Evolutionary conservation across 1,140 invertebrate genomes (phyloP).

Genomic region (Conus ventricosus): DNA sequence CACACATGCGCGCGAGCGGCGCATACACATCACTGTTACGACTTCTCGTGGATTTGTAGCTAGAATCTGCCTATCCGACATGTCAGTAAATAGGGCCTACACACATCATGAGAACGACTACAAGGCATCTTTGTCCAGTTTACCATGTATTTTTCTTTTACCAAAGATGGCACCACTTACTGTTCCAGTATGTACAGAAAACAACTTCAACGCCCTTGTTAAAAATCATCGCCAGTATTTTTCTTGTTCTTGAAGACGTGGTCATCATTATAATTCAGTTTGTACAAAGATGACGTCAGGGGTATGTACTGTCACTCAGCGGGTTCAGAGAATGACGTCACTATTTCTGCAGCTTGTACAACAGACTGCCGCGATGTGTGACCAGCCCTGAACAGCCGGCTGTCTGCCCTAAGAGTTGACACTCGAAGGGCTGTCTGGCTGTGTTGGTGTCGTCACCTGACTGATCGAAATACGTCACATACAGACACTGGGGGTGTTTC

Average conservation of each 20-base stretch:
- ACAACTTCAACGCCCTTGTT: constrained; percentile 62
- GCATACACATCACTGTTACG: too few species aligned
- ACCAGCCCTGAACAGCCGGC: constrained; percentile 2
- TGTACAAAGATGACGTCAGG: too few species aligned
- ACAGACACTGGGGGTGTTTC: background rate
- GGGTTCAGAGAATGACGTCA: constrained; percentile 50
- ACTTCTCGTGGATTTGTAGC: too few species aligned
- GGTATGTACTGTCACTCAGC: too few species aligned
- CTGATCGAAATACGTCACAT: background rate
- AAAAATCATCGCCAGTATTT: constrained; percentile 64
- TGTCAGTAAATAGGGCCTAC: too few species aligned
- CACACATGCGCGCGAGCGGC: too few species aligned
- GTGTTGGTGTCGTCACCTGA: background rate
- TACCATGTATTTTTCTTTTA: too few species aligned
- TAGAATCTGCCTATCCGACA: too few species aligned
- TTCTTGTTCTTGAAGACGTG: constrained; percentile 72
- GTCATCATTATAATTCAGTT: constrained; percentile 66
- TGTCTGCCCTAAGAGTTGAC: background rate
- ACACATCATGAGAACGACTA: too few species aligned
- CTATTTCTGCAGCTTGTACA: constrained; percentile 1
- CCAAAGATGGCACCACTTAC: too few species aligned
- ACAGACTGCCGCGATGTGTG: background rate
- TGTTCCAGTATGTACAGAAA: too few species aligned
- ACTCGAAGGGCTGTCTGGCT: background rate
- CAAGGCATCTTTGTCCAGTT: too few species aligned